A percentile compares a stretch with the other conserved stretches of the same genome.
These are phyloP conservation scores for Trididemnum clinides DNA, from an alignment of 23 tunicate species.

Conservation along the genomic window DNA sequence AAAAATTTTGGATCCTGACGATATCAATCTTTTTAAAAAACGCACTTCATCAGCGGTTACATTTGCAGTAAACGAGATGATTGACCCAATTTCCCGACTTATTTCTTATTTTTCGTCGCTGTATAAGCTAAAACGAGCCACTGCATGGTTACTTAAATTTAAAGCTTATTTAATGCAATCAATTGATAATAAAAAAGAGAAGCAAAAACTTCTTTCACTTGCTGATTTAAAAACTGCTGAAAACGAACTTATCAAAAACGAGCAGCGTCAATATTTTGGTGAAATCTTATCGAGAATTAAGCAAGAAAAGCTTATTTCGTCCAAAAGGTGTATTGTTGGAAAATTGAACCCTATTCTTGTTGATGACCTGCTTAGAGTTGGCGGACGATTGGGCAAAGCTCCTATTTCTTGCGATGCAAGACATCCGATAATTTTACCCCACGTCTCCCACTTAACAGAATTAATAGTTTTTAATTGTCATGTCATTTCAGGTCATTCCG, in stretches of 20 bases:
- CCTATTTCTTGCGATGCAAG: background rate
- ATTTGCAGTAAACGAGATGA: background rate
- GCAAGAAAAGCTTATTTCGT: background rate
- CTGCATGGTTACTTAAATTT: constrained; percentile 8
- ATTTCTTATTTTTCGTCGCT: constrained; percentile 1
- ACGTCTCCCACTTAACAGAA: background rate
- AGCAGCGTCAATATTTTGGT: background rate
- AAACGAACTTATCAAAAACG: constrained; percentile 6
- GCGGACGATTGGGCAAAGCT: constrained; percentile 7
- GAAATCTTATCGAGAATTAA: background rate
- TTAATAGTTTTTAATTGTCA: background rate
- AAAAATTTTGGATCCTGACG: background rate
- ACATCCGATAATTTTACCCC: constrained; percentile 11
- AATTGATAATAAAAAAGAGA: background rate
- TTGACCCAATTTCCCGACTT: background rate
- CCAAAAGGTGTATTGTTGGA: background rate
- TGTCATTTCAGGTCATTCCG: background rate
- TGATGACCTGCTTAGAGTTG: background rate
- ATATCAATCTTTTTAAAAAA: background rate
- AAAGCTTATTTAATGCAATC: background rate
- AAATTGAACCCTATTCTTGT: constrained; percentile 4
- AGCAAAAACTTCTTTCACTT: background rate
- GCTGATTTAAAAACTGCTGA: background rate
- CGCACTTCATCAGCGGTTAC: background rate
- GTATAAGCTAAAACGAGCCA: background rate